Evolutionary conservation across 2,888 invertebrate genomes (phyloP), one percentile per base, ranked within the genome.

Genomic region (Stenurella melanura): DNA sequence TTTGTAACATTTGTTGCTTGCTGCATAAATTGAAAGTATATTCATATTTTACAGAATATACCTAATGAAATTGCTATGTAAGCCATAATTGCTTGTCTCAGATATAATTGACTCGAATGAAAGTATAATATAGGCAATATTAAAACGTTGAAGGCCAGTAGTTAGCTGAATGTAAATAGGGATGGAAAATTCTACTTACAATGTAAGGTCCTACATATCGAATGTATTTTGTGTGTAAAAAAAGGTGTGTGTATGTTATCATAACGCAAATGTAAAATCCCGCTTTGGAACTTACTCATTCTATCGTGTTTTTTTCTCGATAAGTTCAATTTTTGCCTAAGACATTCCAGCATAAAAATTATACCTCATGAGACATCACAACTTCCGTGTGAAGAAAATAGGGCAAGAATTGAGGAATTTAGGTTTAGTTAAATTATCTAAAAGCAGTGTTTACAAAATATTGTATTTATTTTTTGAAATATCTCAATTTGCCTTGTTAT

Each of bases 321-420:
- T 38, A 21, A 30, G 38, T 69, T 57, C 34, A 70, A 5, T 70
- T 70, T 56, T 15, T 70, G 18, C 19, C 60, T 9, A 11, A 18
- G 18, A 70, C 70, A 70, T 70, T 70, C 70, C 70, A 57, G 18
- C n/a, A 34, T 7, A 57, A 69, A 26, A 54, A 18, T 9, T 34
- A 26, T 69, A 70, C 60, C 70, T 60, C 60, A 42, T 58, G 38
- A 70, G 42, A 60, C 70, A 70, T 70, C 70, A 70, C 70, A 70
- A 38, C 12, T 64, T 60, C 9, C 6, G 10, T 64, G 19, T 42
- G 34, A 38, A 64, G 11, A 21, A 64, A 38, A 10, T 64, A 64
- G 7, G 34, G 34, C 64, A 64, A 64, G 38, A 42, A 42, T 42
- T 64, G 10, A 64, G 18, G 12, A 42, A 12, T 21, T n/a, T 50